Base-by-base conservation (phyloP, 2,113 vertebrate species). In the Phylloscopus trochilus region DNA sequence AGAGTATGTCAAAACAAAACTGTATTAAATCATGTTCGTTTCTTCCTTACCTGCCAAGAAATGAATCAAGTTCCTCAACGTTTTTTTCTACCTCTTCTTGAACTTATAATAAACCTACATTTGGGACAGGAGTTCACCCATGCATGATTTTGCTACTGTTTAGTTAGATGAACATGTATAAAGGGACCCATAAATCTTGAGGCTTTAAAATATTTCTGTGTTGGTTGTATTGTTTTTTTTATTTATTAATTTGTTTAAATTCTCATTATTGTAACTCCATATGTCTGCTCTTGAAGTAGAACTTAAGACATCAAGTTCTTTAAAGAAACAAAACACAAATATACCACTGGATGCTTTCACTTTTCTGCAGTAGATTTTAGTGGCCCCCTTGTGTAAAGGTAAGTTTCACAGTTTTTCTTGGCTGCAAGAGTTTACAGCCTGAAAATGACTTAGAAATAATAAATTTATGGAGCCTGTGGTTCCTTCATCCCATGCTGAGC, bases 21-120 rank as follows among this genome's bases (percentile, higher is more conserved):
- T 41, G 3, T 53, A 20, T 59, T 77, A 67, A 81, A 75, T 21
- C 13, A 19, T 27, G 7, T 49, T 90, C 0, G 1, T 26, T 37
- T 77, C 16, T 79, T 85, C 35, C 37, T 73, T 55, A 72, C 17
- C 52, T 84, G 39, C 30, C 19, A 68, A 81, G 77, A 89, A 87
- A 74, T 0, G 0, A 63, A 58, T 77, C 13, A 13, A 58, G 30
- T 62, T 39, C 31, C 43, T 83, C 11, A 35, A 2, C 1, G 2
- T 30, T 66, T 85, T 85, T 64, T 89, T 20, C 31, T 47, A 22
- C 14, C 7, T 86, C 33, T 53, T 69, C 30, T 56, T 83, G 33
- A 87, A 83, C 64, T 51, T 74, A 7, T 41, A 91, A 43, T 55
- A 89, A 74, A 55, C 13, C 3, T 91, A 14, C 5, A 21, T 58